These are phyloP conservation scores for Bettongia penicillata DNA, from an alignment of 2,113 vertebrate species.

Conservation along the genomic window DNA sequence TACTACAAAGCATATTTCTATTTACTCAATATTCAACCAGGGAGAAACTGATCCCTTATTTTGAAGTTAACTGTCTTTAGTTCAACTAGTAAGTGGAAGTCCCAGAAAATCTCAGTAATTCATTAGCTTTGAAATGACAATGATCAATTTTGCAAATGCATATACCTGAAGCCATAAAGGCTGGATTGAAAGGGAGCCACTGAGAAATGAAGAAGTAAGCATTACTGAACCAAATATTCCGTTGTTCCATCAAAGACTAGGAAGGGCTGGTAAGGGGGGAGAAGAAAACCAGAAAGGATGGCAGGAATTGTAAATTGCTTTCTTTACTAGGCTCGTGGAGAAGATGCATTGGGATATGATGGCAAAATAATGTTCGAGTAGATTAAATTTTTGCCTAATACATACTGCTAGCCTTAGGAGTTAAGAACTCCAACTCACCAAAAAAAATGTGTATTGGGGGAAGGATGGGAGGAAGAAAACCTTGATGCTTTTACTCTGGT, in stretches of 20 bases:
- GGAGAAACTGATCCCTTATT: constrained; percentile 55
- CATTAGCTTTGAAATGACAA: constrained; percentile 51
- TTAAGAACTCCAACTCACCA: not conserved
- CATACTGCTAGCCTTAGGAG: not conserved
- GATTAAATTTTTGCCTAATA: constrained; percentile 2
- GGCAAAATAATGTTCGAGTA: constrained; percentile 34
- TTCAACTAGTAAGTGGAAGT: constrained; percentile 1
- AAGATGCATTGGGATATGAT: constrained; percentile 1
- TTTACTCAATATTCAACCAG: constrained; percentile 74
- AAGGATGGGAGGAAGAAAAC: constrained; percentile 47
- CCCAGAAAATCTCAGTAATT: constrained; percentile 40
- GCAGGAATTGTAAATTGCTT: not conserved
- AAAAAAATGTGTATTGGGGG: not conserved
- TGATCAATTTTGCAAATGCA: not conserved
- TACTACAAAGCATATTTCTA: constrained; percentile 64
- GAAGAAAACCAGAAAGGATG: not conserved
- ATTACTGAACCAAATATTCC: constrained; percentile 1
- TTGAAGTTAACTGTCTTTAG: constrained; percentile 65
- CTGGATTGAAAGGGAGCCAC: not conserved
- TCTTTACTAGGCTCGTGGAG: not conserved
- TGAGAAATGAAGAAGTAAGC: not conserved
- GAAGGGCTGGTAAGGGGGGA: not conserved
- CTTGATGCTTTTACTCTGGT: constrained; percentile 9
- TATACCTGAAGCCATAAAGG: not conserved
- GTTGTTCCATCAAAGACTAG: not conserved